Evolutionary conservation across 2,797 vertebrate genomes (phyloP), one percentile per base, ranked within the genome.

Genomic region (Ctenopoma multispine): DNA sequence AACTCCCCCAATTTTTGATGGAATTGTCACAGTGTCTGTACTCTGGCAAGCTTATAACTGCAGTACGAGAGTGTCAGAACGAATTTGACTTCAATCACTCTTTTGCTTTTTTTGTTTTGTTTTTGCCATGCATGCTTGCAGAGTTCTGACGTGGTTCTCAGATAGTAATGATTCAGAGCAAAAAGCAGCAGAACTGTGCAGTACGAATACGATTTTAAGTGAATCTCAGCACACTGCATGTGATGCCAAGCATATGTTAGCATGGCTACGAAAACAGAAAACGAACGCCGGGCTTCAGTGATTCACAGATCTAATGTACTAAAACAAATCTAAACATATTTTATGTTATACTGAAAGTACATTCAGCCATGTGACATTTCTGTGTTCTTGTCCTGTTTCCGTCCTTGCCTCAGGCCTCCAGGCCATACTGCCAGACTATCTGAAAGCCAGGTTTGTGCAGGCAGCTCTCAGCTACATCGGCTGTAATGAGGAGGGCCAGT

Each of bases 391-490:
- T 66, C 61, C 55, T 69, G 60, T 48, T 74, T 67, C 34, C 83
- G 63, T 66, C 48, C 18, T 83, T 79, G 63, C 71, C 75, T 31
- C 76, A 99, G 97, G 97, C 73, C 95, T 99, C 59, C 97, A 99
- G 84, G 94, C 95, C 24, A 94, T 99, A 68, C 95, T 99, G 56
- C 97, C 98, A 1, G 94, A 95, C 77, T 97, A 99, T 81, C 94
- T 99, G 72, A 96, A 95, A 63, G 94, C 94, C 27, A 94, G 94
- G 43, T 99, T 99, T 80, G 96, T 98, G 14, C 96, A 98, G 91
- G 97, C 98, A 14, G 97, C 97, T 31, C 92, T 99, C 83, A 97
- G 96, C 87, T 99, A 99, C 75, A 96, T 99, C 2, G 97, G 96
- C 53, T 99, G 98, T 84, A 98, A 97, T 84, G 97, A 97, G 11